phyloP scores from a whole-genome alignment of 2,888 invertebrate genomes.

The Chloroclystis v-ata region DNA sequence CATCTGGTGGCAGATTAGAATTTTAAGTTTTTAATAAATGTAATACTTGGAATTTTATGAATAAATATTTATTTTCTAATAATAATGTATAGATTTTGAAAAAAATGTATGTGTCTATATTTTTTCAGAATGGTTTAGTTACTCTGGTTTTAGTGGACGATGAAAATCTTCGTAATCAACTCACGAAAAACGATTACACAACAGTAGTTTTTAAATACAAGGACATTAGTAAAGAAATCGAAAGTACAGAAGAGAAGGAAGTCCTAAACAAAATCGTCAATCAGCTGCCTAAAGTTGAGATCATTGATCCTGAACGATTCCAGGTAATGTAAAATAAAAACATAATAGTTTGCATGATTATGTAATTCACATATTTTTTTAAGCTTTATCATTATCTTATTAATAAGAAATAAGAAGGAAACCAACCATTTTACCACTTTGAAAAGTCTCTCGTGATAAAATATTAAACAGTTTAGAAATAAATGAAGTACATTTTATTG shows the following conservation, averaged over 20 bases:
- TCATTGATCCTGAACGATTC: conserved; percentile 49
- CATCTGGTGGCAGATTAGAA: too few relatives aligned
- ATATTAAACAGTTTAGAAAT: too few relatives aligned
- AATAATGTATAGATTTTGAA: too few relatives aligned
- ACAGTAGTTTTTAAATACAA: conserved; percentile 54
- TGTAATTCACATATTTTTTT: too few relatives aligned
- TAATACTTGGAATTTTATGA: background rate
- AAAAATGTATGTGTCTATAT: too few relatives aligned
- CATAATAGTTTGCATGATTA: too few relatives aligned
- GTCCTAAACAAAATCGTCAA: conserved; percentile 50
- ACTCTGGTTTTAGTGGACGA: conserved; percentile 52
- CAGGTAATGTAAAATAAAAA: conserved; percentile 48
- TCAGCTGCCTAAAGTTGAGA: conserved; percentile 47
- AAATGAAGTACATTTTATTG: too few relatives aligned
- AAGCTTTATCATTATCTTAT: too few relatives aligned
- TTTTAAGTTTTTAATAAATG: background rate
- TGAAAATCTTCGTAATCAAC: conserved; percentile 43
- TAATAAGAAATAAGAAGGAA: too few relatives aligned
- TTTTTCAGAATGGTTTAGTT: conserved; percentile 48
- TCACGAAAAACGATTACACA: conserved; percentile 45
- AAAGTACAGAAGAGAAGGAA: conserved; percentile 50
- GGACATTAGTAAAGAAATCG: conserved; percentile 42
- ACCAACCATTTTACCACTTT: too few relatives aligned
- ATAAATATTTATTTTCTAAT: too few relatives aligned
- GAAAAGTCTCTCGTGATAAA: too few relatives aligned